A percentile compares a stretch with the other conserved stretches of the same genome.
Evolutionary conservation across 92 coral and sea anemone genomes (phyloP).

Genomic region (Porites cylindrica): DNA sequence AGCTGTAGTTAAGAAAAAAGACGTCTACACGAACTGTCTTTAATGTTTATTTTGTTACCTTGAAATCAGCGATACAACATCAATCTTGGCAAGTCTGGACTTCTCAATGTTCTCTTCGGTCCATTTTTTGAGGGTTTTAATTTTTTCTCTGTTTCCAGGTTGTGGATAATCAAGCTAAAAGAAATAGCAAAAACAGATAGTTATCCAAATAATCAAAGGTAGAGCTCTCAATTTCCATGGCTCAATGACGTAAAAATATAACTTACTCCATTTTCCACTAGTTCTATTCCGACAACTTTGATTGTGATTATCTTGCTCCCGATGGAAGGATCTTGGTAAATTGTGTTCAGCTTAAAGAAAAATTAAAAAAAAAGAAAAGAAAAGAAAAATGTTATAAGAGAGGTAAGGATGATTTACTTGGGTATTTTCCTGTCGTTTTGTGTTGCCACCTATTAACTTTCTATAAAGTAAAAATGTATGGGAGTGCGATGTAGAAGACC

Average conservation of each 20-base stretch:
- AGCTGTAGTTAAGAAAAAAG: too few relatives aligned
- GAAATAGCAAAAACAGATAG: neutral
- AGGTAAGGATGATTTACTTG: too few relatives aligned
- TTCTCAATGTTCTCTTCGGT: slow-evolving; percentile 26
- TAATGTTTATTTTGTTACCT: slow-evolving; percentile 48
- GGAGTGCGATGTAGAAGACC: too few relatives aligned
- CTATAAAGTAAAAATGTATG: too few relatives aligned
- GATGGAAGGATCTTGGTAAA: slow-evolving; percentile 75
- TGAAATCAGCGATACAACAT: slow-evolving; percentile 69
- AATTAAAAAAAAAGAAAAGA: neutral
- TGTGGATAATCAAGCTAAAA: slow-evolving; percentile 66
- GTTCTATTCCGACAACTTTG: slow-evolving; percentile 57
- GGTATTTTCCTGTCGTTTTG: too few relatives aligned
- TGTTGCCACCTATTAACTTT: too few relatives aligned
- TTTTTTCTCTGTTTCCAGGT: slow-evolving; percentile 10
- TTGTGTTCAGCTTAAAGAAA: slow-evolving; percentile 50
- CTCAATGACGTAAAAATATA: neutral
- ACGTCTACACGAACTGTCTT: too few relatives aligned
- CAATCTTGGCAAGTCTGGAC: slow-evolving; percentile 60
- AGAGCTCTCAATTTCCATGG: neutral
- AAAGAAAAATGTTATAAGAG: neutral
- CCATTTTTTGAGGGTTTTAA: slow-evolving; percentile 12
- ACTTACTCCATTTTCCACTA: slow-evolving; percentile 73
- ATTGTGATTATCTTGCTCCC: slow-evolving; percentile 75
- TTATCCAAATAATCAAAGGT: neutral